Percentiles rank a stretch among this genome's conserved stretches.
phyloP scores from a whole-genome alignment of 2,888 invertebrate genomes.

The Drosophila kambysellisi region DNA sequence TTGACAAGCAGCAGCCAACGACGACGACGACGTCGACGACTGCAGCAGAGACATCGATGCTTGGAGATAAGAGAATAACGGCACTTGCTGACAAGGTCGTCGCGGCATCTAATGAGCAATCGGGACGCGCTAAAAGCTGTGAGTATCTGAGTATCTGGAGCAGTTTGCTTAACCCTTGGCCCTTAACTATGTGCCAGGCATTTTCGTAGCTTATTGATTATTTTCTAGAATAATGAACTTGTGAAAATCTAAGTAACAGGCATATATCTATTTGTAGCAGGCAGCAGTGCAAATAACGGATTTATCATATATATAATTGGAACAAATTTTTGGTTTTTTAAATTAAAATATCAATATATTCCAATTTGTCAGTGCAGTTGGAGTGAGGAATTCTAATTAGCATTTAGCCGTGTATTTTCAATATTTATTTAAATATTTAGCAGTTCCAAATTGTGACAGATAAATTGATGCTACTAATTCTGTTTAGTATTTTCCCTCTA shows the following conservation, averaged over 20 bases:
- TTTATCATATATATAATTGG: too few relatives aligned
- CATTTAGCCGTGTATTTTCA: neutral
- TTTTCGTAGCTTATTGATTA: slow-evolving; percentile 7
- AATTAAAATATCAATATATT: neutral
- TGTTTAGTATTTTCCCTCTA: neutral
- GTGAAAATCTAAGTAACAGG: neutral
- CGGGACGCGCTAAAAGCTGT: slow-evolving; percentile 64
- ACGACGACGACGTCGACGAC: slow-evolving; percentile 13
- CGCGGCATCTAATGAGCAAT: slow-evolving; percentile 61
- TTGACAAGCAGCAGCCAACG: slow-evolving; percentile 63
- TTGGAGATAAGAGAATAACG: slow-evolving; percentile 68
- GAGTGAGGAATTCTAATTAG: neutral
- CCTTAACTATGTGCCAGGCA: slow-evolving; percentile 29
- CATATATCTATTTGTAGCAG: neutral
- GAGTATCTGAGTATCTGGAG: slow-evolving; percentile 51
- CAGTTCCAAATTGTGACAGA: neutral
- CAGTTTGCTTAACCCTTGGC: slow-evolving; percentile 8
- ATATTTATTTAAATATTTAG: neutral
- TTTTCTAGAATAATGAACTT: neutral
- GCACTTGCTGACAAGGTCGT: slow-evolving; percentile 66
- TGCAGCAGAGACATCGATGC: slow-evolving; percentile 53
- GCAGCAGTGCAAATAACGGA: too few relatives aligned
- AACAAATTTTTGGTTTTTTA: neutral
- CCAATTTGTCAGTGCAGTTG: neutral
- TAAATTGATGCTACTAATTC: neutral